Percentiles rank a stretch among this genome's conserved stretches.
Conservation (phyloP, 2,888 invertebrate species). For the Margaritifera margaritifera region DNA sequence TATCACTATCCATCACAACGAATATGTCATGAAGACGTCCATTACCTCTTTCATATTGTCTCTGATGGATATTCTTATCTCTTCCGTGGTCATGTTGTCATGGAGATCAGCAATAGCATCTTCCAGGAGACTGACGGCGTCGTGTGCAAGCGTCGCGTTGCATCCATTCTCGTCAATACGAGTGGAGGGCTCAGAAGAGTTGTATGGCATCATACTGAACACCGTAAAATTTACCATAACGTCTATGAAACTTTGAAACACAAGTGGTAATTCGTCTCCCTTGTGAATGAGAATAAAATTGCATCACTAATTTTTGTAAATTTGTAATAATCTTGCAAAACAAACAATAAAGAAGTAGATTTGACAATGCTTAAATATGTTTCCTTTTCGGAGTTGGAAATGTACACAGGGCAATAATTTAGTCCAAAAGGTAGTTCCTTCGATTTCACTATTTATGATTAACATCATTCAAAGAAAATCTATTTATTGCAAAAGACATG, state of each 20-base stretch:
- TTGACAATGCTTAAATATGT: no score
- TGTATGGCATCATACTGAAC: constrained; percentile 47
- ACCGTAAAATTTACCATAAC: constrained; percentile 60
- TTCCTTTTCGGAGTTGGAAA: no score
- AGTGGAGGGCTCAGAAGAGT: constrained; percentile 16
- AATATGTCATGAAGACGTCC: no score
- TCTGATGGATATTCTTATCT: constrained; percentile 23
- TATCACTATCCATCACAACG: no score
- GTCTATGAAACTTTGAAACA: constrained; percentile 47
- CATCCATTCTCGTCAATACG: constrained; percentile 14
- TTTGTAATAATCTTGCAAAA: no score
- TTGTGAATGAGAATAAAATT: constrained; percentile 13
- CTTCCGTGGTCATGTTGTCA: constrained; percentile 16
- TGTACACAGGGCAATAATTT: no score
- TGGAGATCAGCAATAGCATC: constrained; percentile 9
- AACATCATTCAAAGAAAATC: no score
- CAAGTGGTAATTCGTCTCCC: constrained; percentile 48
- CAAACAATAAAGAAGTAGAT: no score
- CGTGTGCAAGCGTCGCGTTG: constrained; percentile 35
- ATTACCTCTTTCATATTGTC: constrained; percentile 29
- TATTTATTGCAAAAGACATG: no score
- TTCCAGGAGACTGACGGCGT: constrained; percentile 27
- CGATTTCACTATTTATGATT: no score
- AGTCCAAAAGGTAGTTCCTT: no score
- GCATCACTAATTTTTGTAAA: not conserved